Evolutionary conservation across 1,140 invertebrate species (phyloP).

Genomic region (Drosophila rufa): DNA sequence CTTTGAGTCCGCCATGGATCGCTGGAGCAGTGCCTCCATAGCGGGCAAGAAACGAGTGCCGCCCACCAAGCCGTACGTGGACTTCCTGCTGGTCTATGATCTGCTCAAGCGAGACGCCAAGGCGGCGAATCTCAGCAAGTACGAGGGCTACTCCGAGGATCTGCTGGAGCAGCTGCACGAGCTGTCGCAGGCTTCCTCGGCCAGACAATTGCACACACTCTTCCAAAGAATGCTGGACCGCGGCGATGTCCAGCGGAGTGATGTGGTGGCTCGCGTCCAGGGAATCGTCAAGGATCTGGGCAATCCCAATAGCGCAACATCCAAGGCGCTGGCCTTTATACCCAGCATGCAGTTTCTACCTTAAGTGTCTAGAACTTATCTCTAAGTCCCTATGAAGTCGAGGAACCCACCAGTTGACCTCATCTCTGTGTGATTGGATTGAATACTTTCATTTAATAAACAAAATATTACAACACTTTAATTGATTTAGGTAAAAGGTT

Average conservation of each 20-base stretch:
- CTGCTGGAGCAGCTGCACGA: conserved; percentile 70
- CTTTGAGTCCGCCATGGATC: conserved; percentile 75
- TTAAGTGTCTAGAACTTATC: conserved; percentile 32
- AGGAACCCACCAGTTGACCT: conserved; percentile 32
- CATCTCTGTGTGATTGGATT: conserved; percentile 12
- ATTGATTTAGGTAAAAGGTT: background rate
- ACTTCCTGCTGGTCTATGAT: conserved; percentile 83
- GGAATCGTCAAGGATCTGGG: conserved; percentile 79
- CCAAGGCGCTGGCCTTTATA: conserved; percentile 71
- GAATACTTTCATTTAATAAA: conserved; percentile 9
- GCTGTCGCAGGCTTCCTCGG: conserved; percentile 69
- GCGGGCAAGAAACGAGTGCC: conserved; percentile 83
- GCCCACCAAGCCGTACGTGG: conserved; percentile 83
- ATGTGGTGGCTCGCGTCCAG: conserved; percentile 77
- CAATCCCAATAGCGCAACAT: conserved; percentile 76
- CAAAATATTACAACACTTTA: background rate
- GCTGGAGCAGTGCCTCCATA: conserved; percentile 77
- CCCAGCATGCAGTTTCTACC: conserved; percentile 81
- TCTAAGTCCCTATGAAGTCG: conserved; percentile 31
- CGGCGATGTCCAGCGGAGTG: conserved; percentile 76
- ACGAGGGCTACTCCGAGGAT: conserved; percentile 79
- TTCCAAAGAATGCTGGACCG: conserved; percentile 78
- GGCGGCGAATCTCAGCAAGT: conserved; percentile 79
- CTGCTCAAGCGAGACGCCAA: conserved; percentile 84
- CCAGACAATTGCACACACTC: conserved; percentile 73